Evolutionary conservation across 2,113 vertebrate genomes (phyloP).

Genomic region (Elanoides forficatus): DNA sequence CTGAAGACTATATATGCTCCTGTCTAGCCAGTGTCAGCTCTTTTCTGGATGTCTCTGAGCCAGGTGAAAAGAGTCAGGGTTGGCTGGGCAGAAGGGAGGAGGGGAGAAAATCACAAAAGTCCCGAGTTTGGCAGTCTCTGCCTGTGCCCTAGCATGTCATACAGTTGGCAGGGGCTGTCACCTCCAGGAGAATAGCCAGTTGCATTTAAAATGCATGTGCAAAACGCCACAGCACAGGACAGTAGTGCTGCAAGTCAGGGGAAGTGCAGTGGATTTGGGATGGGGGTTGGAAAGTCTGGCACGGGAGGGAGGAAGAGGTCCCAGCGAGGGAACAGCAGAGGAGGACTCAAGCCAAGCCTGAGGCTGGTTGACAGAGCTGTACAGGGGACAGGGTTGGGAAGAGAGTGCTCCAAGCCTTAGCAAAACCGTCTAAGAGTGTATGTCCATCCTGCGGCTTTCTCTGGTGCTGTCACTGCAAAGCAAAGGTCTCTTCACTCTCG

Average conservation of each 20-base stretch:
- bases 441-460: not conserved
- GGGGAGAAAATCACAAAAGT: not conserved
- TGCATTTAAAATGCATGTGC: not conserved
- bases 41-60: not conserved
- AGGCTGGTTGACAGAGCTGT: not conserved
- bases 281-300: not conserved
- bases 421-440: not conserved
- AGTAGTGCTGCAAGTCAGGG: rapidly evolving
- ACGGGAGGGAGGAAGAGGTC: not conserved
- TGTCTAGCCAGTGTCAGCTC: not conserved
- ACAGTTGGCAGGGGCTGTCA: not conserved
- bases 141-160: not conserved
- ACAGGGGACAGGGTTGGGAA: not conserved
- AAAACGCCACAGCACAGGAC: not conserved
- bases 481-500: not conserved
- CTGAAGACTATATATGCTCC: not conserved
- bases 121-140: not conserved
- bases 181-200: not conserved
- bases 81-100: not conserved
- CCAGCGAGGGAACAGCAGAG: not conserved
- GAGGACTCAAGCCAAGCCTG: not conserved
- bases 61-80: not conserved
- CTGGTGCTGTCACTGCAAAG: not conserved
- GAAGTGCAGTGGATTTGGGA: not conserved
- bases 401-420: not conserved